These are phyloP conservation scores for Noctua janthina DNA, from an alignment of 2,888 invertebrate species.

Conservation along the genomic window DNA sequence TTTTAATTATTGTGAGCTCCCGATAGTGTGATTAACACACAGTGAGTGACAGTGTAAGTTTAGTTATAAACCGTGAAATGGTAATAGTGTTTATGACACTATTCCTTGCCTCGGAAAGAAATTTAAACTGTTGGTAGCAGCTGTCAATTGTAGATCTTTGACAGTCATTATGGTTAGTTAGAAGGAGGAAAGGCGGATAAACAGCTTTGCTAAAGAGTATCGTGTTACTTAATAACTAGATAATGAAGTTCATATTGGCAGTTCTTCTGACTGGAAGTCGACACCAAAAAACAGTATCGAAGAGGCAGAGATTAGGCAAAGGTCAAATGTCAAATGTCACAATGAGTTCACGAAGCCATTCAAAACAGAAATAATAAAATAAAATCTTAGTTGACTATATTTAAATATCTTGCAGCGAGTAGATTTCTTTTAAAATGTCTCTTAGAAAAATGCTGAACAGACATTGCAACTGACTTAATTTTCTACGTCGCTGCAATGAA, in stretches of 20 bases:
- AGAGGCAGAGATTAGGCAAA: not conserved
- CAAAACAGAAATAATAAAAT: constrained; percentile 5
- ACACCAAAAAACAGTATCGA: not conserved
- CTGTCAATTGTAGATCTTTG: not conserved
- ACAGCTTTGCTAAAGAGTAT: not conserved
- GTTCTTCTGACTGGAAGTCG: not conserved
- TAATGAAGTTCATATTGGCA: not conserved
- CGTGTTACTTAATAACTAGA: not conserved
- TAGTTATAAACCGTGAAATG: too few relatives aligned
- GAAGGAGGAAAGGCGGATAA: not conserved
- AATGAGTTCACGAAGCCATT: not conserved
- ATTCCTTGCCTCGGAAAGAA: not conserved
- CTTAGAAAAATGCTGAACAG: constrained; percentile 14
- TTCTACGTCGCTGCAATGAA: constrained; percentile 26
- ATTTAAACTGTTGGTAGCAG: not conserved
- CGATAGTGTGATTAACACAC: too few relatives aligned
- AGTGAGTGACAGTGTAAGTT: too few relatives aligned
- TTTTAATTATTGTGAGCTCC: too few relatives aligned
- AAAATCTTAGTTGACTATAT: not conserved
- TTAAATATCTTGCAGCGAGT: constrained; percentile 23
- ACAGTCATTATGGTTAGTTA: not conserved
- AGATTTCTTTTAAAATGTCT: constrained; percentile 5
- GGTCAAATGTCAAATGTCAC: not conserved
- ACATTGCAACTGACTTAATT: constrained; percentile 34
- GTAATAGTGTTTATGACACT: too few relatives aligned